phyloP scores from a whole-genome alignment of 2,797 vertebrate genomes.

The Tokudaia muenninki region DNA sequence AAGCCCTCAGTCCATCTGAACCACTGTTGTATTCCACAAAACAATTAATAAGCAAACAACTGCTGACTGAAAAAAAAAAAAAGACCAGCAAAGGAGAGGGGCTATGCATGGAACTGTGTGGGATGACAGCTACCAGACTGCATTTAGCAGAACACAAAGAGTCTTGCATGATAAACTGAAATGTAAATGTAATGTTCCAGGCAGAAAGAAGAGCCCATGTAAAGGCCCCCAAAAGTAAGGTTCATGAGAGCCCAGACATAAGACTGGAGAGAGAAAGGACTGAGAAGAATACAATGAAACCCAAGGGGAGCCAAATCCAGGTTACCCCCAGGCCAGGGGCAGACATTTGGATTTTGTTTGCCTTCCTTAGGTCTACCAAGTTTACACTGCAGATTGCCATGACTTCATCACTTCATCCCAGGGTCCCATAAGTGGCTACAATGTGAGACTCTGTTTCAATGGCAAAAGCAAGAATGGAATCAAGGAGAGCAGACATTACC shows the following conservation, averaged over 20 bases:
- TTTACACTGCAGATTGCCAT: neutral
- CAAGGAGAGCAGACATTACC: neutral
- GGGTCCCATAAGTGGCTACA: neutral
- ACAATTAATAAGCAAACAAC: no score
- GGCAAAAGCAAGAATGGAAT: rapidly evolving
- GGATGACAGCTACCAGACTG: no score
- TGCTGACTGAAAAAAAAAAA: no score
- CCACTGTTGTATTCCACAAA: neutral
- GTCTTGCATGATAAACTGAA: neutral
- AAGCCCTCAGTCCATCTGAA: neutral
- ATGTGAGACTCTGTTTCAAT: no score
- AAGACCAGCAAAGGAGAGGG: neutral
- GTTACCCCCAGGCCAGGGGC: no score
- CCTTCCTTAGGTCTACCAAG: neutral
- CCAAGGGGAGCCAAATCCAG: no score
- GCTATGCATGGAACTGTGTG: neutral
- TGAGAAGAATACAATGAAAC: neutral
- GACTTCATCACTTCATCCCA: neutral
- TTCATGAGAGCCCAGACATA: neutral
- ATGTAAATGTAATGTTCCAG: neutral
- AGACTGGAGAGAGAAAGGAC: rapidly evolving
- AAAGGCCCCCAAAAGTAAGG: no score
- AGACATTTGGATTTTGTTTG: neutral
- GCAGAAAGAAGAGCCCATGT: neutral
- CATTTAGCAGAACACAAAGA: neutral